Evolutionary conservation across 2,888 invertebrate species (phyloP).

Genomic region (Lepetodrilus schrolli): DNA sequence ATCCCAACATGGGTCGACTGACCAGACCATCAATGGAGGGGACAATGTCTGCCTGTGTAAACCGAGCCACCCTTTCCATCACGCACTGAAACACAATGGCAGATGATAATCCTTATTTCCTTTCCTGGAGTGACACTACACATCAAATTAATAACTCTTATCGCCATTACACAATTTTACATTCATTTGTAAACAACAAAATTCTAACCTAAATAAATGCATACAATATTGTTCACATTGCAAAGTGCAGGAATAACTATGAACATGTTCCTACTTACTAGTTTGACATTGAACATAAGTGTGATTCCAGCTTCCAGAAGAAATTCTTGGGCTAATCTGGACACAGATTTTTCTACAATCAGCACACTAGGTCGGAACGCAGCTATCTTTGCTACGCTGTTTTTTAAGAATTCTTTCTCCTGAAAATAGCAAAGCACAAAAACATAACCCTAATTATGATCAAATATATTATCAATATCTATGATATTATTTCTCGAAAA

Average conservation of each 20-base stretch:
- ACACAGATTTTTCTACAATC: slow-evolving; percentile 89
- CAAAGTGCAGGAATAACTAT: no score
- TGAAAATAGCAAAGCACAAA: slow-evolving; percentile 55
- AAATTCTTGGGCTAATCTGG: slow-evolving; percentile 89
- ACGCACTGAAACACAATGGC: slow-evolving; percentile 78
- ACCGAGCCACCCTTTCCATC: slow-evolving; percentile 86
- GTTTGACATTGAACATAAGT: slow-evolving; percentile 89
- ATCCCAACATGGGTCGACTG: slow-evolving; percentile 85
- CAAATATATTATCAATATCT: no score
- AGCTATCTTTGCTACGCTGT: slow-evolving; percentile 86
- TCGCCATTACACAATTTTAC: no score
- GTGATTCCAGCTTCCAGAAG: slow-evolving; percentile 88
- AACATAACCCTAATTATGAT: no score
- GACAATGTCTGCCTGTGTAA: slow-evolving; percentile 88
- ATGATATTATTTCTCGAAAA: no score
- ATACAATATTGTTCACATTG: no score
- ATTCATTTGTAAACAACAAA: no score
- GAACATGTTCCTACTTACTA: slow-evolving; percentile 73
- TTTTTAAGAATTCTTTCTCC: slow-evolving; percentile 74
- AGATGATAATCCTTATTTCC: no score
- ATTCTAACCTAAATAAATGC: no score
- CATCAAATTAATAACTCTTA: no score
- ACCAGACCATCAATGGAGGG: slow-evolving; percentile 89
- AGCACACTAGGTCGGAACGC: slow-evolving; percentile 87
- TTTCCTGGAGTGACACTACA: no score